Evolutionary conservation across 2,888 invertebrate species (phyloP).

Genomic region (Phasia obesa): DNA sequence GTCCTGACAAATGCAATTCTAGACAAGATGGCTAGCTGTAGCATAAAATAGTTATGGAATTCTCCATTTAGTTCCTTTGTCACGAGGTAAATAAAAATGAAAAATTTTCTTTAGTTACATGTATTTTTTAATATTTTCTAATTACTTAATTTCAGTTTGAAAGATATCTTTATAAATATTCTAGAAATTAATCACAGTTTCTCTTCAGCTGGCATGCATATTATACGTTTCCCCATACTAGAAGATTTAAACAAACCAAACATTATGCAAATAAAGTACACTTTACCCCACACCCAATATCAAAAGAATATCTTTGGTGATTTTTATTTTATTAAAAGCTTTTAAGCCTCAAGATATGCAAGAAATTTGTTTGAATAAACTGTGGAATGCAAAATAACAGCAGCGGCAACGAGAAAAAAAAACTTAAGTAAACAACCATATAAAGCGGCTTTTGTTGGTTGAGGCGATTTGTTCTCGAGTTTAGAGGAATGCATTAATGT

Average conservation of each 20-base stretch:
- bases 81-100: too few species aligned
- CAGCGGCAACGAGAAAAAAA: conserved; percentile 2
- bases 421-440: conserved; percentile 39
- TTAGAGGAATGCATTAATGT: conserved; percentile 59
- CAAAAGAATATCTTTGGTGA: conserved; percentile 25
- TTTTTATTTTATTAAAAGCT: conserved; percentile 67
- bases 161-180: too few species aligned
- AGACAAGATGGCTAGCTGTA: too few species aligned
- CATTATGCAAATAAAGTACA: neutral
- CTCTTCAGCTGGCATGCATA: neutral
- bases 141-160: too few species aligned
- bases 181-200: too few species aligned
- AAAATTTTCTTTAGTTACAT: too few species aligned
- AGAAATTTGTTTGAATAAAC: conserved; percentile 45
- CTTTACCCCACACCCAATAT: conserved; percentile 19
- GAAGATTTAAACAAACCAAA: neutral
- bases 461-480: conserved; percentile 47
- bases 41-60: too few species aligned
- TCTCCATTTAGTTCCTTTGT: too few species aligned
- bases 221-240: too few species aligned
- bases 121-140: too few species aligned
- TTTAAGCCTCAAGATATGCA: conserved; percentile 69
- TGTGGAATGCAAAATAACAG: conserved; percentile 17
- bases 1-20: too few species aligned
- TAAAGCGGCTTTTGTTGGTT: conserved; percentile 50